phyloP scores from a whole-genome alignment of 2,888 invertebrate species.

The Baronia brevicornis region DNA sequence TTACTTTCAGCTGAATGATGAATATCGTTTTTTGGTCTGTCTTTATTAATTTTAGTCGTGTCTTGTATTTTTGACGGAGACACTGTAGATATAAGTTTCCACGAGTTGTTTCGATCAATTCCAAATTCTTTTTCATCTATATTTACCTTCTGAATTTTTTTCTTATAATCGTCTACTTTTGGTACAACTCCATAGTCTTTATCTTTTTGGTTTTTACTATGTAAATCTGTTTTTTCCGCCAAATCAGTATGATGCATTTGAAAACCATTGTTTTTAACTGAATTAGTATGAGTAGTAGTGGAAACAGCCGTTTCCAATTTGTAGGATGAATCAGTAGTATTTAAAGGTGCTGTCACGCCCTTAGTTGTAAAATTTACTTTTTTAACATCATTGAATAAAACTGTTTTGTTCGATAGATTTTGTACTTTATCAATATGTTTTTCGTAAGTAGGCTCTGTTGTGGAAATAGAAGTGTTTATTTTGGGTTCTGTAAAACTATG shows the following conservation, averaged over 20 bases:
- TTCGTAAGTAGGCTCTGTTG: slow-evolving; percentile 3
- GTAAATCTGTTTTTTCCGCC: slow-evolving; percentile 9
- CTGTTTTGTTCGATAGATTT: slow-evolving; percentile 4
- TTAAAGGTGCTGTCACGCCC: too few species aligned
- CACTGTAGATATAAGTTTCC: slow-evolving; percentile 77
- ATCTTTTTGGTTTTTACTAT: slow-evolving; percentile 25
- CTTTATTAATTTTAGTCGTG: slow-evolving; percentile 44
- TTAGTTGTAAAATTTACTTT: too few species aligned
- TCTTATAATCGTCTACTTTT: slow-evolving; percentile 63
- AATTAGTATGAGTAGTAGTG: slow-evolving; percentile 6
- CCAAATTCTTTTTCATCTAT: slow-evolving; percentile 60
- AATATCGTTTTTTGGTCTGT: slow-evolving; percentile 48
- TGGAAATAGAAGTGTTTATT: slow-evolving; percentile 1
- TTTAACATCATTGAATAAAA: too few species aligned
- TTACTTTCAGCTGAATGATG: slow-evolving; percentile 32
- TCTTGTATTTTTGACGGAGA: slow-evolving; percentile 64
- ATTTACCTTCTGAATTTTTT: slow-evolving; percentile 66
- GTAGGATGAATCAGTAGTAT: slow-evolving; percentile 10
- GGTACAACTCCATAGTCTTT: slow-evolving; percentile 34
- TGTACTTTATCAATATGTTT: slow-evolving; percentile 1
- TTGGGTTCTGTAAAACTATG: too few species aligned
- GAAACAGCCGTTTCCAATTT: slow-evolving; percentile 9
- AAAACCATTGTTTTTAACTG: slow-evolving; percentile 16
- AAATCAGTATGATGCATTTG: slow-evolving; percentile 19
- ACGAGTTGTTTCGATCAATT: slow-evolving; percentile 60